Conservation (phyloP, 2,113 vertebrate genomes). For the Charadrius vociferus region DNA sequence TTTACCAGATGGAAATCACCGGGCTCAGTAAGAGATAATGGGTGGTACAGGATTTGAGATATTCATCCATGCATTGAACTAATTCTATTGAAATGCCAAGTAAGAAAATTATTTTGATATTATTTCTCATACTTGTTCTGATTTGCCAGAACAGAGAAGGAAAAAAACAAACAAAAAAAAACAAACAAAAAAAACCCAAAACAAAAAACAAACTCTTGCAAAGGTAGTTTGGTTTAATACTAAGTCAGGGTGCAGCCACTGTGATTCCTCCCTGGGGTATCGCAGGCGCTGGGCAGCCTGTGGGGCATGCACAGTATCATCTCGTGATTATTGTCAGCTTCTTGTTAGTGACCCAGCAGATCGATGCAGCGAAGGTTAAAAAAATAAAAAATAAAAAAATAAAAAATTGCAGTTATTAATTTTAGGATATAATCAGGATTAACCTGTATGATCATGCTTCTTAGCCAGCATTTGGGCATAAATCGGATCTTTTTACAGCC, state of each 20-base stretch:
- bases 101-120: background rate
- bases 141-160: background rate
- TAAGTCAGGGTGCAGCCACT: background rate
- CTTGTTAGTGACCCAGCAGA: background rate
- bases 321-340: background rate
- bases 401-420: background rate
- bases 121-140: background rate
- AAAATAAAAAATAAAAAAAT: no score
- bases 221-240: background rate
- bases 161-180: background rate
- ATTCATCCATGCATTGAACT: background rate
- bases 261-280: background rate
- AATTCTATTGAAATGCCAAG: background rate
- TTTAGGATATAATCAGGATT: background rate
- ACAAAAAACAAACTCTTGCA: background rate
- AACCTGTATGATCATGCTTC: background rate
- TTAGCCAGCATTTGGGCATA: background rate
- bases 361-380: background rate
- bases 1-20: background rate
- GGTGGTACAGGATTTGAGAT: background rate
- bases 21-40: background rate
- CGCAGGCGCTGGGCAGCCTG: background rate
- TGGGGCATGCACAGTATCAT: background rate
- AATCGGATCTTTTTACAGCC: background rate
- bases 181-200: no score